Evolutionary conservation across 2,113 vertebrate genomes (phyloP).

Genomic region (Poeciliopsis turrubarensis): DNA sequence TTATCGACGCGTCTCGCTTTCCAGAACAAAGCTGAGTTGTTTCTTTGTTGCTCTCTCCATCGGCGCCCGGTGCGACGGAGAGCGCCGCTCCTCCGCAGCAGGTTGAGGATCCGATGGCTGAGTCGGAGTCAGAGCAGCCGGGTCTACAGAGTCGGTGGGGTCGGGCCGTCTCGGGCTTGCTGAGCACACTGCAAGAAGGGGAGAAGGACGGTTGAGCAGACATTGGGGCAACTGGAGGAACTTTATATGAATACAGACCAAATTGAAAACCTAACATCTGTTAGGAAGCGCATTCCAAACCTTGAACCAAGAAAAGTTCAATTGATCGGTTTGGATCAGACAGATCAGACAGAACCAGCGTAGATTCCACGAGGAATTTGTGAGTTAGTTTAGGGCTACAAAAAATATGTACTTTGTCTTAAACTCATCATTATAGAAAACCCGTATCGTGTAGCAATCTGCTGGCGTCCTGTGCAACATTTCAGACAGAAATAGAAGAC

Average conservation of each 20-base stretch:
- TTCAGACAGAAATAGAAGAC: neutral
- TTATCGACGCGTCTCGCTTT: slow-evolving; percentile 55
- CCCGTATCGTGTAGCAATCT: neutral
- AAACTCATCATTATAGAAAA: no score
- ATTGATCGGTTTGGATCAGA: no score
- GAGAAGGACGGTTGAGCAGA: neutral
- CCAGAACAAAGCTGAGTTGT: slow-evolving; percentile 67
- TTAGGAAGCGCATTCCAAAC: no score
- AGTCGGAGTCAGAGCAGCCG: slow-evolving; percentile 2
- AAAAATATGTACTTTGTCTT: no score
- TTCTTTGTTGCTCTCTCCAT: slow-evolving; percentile 42
- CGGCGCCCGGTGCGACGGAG: slow-evolving; percentile 2
- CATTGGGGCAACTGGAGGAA: neutral
- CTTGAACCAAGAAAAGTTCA: no score
- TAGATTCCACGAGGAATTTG: no score
- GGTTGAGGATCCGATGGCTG: neutral
- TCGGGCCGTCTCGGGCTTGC: slow-evolving; percentile 33
- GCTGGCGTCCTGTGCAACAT: neutral
- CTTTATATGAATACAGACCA: no score
- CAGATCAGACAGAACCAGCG: no score
- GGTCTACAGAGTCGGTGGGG: slow-evolving; percentile 16
- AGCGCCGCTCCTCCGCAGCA: slow-evolving; percentile 16
- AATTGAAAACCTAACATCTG: no score
- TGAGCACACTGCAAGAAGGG: slow-evolving; percentile 51
- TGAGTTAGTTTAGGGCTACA: no score